Percentiles rank a stretch among this genome's conserved stretches.
Evolutionary conservation across 2,797 vertebrate genomes (phyloP).

Genomic region (Potorous gilbertii): DNA sequence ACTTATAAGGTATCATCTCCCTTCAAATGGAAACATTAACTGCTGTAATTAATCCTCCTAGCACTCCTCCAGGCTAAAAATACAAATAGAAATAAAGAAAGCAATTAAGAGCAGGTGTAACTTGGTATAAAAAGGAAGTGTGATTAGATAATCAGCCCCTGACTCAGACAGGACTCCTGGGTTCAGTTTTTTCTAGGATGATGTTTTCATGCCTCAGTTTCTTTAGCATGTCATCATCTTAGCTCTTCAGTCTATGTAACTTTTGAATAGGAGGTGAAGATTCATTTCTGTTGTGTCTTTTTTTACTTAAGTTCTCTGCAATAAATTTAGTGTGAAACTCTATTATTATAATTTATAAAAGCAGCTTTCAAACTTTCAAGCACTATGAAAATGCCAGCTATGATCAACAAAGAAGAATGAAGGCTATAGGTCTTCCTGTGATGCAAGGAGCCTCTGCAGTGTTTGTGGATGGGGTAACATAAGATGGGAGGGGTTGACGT

Average conservation of each 20-base stretch:
- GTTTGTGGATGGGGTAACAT: neutral
- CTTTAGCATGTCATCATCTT: neutral
- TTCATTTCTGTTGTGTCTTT: neutral
- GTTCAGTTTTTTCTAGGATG: constrained; percentile 15
- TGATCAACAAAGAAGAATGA: neutral
- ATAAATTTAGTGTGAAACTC: neutral
- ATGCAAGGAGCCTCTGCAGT: neutral
- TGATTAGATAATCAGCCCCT: constrained; percentile 30
- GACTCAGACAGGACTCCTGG: constrained; percentile 57
- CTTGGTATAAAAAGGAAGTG: constrained; percentile 51
- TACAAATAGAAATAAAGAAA: constrained; percentile 72
- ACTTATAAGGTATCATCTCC: constrained; percentile 62
- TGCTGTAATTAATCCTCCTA: constrained; percentile 70
- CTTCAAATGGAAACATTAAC: constrained; percentile 71
- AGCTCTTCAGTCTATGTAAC: neutral
- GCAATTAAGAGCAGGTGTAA: constrained; percentile 69
- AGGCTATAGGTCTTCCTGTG: neutral
- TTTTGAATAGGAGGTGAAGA: neutral
- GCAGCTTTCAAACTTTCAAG: neutral
- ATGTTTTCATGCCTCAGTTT: neutral
- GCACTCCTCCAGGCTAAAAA: constrained; percentile 67
- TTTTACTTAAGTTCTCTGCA: neutral
- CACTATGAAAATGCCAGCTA: neutral
- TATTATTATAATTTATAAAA: neutral
- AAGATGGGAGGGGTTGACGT: neutral